These are phyloP conservation scores for Scalopus aquaticus DNA, from an alignment of 2,113 vertebrate species.

Conservation along the genomic window DNA sequence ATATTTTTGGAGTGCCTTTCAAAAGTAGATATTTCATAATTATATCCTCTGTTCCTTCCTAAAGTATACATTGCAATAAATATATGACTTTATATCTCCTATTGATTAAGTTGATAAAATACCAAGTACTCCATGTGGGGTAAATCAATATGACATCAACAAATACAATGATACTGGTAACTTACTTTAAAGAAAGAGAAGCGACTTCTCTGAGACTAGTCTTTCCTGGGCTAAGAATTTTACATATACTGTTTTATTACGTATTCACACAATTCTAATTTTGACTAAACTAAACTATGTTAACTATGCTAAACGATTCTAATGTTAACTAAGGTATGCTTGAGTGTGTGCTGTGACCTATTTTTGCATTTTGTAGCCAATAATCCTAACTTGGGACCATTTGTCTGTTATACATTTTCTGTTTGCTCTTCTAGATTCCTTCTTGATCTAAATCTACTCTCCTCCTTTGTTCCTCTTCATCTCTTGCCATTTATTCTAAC, in stretches of 20 bases:
- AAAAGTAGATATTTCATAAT: background rate
- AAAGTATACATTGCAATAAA: background rate
- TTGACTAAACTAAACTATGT: background rate
- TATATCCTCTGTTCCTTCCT: background rate
- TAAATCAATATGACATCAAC: background rate
- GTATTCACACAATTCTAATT: background rate
- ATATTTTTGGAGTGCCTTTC: slow-evolving; percentile 1
- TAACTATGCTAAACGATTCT: too few relatives aligned
- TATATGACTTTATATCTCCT: background rate
- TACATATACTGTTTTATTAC: background rate
- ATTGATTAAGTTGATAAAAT: slow-evolving; percentile 6
- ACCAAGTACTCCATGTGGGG: background rate
- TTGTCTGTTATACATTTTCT: background rate
- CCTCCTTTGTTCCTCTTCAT: background rate
- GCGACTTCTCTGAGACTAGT: background rate
- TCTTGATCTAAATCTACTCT: background rate
- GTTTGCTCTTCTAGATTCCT: background rate
- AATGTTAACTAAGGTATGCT: background rate
- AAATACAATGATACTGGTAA: background rate
- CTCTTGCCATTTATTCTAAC: background rate
- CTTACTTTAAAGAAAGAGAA: background rate
- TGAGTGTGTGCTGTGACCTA: background rate
- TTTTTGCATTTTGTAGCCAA: background rate
- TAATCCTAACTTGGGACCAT: background rate
- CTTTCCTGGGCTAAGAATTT: background rate